A percentile compares a stretch with the other conserved stretches of the same genome.
These are phyloP conservation scores for Suricata suricatta DNA, from an alignment of 2,113 vertebrate species.

Conservation along the genomic window DNA sequence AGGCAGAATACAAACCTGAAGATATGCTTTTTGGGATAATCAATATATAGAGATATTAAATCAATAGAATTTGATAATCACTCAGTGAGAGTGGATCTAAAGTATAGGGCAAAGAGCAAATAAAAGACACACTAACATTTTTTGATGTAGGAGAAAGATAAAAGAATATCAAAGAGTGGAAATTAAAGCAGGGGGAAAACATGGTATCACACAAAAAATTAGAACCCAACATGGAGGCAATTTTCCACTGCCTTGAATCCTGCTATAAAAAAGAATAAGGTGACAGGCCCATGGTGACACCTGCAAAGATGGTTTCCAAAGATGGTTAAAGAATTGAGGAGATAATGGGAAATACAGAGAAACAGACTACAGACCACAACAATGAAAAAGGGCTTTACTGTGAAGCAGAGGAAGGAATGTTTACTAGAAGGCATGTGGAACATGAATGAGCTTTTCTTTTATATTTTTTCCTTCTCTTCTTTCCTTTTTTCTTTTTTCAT, in stretches of 20 bases:
- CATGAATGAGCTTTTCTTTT: not conserved
- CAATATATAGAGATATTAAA: not conserved
- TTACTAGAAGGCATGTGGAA: not conserved
- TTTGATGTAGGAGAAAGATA: not conserved
- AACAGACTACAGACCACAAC: not conserved
- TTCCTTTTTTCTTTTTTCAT: too few species aligned
- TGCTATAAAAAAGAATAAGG: not conserved
- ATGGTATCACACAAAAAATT: not conserved
- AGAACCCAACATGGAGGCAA: not conserved
- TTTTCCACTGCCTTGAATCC: not conserved
- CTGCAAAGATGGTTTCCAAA: not conserved
- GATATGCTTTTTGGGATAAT: not conserved
- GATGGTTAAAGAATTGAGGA: not conserved
- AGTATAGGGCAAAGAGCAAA: not conserved
- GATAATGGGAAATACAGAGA: not conserved
- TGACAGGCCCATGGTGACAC: not conserved
- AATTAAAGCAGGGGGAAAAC: not conserved
- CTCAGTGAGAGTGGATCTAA: not conserved
- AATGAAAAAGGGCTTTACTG: not conserved
- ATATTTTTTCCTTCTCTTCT: not conserved
- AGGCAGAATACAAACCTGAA: not conserved
- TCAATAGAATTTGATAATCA: not conserved
- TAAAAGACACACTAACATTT: not conserved
- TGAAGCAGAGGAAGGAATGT: not conserved
- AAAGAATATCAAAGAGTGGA: not conserved